Conservation (phyloP, 2,113 vertebrate genomes). For the Proterorhinus semilunaris region DNA sequence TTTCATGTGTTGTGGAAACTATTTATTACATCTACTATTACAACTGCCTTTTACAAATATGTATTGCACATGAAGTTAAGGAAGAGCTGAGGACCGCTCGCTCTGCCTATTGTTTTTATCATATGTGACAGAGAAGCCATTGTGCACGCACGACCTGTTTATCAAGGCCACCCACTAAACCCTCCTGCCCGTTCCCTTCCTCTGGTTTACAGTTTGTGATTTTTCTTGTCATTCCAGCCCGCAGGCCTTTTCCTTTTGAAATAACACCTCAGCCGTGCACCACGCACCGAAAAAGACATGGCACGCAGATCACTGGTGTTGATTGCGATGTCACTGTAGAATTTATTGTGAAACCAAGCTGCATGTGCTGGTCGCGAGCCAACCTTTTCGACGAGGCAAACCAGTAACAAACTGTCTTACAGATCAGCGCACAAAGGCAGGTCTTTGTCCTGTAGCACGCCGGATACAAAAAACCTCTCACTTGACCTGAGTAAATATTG, state of each 20-base stretch:
- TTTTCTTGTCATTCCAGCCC: conserved; percentile 54
- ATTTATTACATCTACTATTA: no score
- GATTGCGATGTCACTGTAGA: conserved; percentile 60
- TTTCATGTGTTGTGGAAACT: no score
- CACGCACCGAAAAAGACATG: conserved; percentile 44
- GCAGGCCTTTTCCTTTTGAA: conserved; percentile 26
- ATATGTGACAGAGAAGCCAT: conserved; percentile 5
- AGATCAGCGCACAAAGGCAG: neutral
- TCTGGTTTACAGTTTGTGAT: conserved; percentile 57
- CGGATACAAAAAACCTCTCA: conserved; percentile 4
- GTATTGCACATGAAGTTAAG: no score
- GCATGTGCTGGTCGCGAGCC: conserved; percentile 31
- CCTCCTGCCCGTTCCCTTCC: conserved; percentile 4
- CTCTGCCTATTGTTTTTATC: neutral
- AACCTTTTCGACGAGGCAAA: conserved; percentile 19
- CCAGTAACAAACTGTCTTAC: conserved; percentile 30
- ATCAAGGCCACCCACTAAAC: conserved; percentile 27
- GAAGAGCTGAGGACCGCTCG: no score
- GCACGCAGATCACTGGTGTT: conserved; percentile 40
- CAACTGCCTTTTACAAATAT: no score
- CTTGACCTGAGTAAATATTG: conserved; percentile 11
- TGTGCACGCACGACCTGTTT: conserved; percentile 44
- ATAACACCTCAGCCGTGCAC: conserved; percentile 33
- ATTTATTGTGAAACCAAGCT: conserved; percentile 62
- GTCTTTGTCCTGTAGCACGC: neutral